A percentile compares a stretch with the other conserved stretches of the same genome.
phyloP scores from a whole-genome alignment of 2,888 invertebrate genomes.

The Stomorhina lunata region DNA sequence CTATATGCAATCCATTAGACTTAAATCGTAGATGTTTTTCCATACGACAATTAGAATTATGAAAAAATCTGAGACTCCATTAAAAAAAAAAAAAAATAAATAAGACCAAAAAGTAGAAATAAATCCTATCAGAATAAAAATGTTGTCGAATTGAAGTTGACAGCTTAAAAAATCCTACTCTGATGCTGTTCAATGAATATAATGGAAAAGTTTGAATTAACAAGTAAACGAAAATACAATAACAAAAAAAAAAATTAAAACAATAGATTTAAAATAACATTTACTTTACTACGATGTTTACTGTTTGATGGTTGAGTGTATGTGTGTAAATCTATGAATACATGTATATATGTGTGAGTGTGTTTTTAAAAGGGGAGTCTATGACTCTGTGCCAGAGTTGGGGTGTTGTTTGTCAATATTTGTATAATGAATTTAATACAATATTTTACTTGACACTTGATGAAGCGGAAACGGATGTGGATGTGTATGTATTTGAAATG shows the following conservation, averaged over 20 bases:
- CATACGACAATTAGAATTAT: neutral
- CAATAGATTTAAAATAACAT: conserved; percentile 5
- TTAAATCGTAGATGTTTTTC: too few relatives aligned
- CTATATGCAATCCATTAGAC: too few relatives aligned
- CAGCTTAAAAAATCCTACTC: neutral
- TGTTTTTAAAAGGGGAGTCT: neutral
- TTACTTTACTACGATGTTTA: conserved; percentile 47
- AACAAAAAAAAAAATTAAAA: neutral
- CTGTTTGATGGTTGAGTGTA: neutral
- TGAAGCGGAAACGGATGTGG: conserved; percentile 58
- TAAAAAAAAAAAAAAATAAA: neutral
- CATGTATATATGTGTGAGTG: neutral
- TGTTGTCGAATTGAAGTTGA: conserved; percentile 8
- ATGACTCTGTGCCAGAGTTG: too few relatives aligned
- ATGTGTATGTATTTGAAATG: conserved; percentile 59
- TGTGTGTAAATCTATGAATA: neutral
- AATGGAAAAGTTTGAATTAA: conserved; percentile 5
- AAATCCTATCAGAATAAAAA: too few relatives aligned
- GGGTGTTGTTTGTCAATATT: neutral
- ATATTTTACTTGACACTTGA: conserved; percentile 56
- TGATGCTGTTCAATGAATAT: neutral
- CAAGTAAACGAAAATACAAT: neutral
- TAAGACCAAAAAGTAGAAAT: neutral
- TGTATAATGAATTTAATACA: conserved; percentile 9
- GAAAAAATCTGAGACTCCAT: neutral